Evolutionary conservation across 2,888 invertebrate genomes (phyloP).

Genomic region (Tenthredo mesomela): DNA sequence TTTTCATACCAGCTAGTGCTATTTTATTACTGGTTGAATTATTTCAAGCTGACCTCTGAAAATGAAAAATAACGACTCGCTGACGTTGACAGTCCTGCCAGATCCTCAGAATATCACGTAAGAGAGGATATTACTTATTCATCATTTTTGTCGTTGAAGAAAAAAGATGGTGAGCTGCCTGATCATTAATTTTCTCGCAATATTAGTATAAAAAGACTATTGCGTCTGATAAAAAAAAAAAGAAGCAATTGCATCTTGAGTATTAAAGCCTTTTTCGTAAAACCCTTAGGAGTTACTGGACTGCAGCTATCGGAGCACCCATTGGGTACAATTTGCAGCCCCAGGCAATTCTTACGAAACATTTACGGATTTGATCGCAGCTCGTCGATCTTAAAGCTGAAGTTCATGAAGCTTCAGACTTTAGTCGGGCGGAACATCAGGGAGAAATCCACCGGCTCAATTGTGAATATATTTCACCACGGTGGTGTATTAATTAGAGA

Average conservation of each 20-base stretch:
- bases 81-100: neutral
- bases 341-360: constrained; percentile 29
- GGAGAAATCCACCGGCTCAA: neutral
- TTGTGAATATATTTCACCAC: constrained; percentile 25
- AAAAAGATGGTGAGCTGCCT: neutral
- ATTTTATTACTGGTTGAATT: constrained; percentile 4
- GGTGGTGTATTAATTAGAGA: constrained; percentile 5
- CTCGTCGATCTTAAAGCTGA: constrained; percentile 18
- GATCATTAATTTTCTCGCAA: neutral
- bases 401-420: neutral
- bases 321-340: neutral
- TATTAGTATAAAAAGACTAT: neutral
- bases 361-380: constrained; percentile 39
- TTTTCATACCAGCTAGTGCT: neutral
- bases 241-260: neutral
- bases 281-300: neutral
- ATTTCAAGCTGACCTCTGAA: constrained; percentile 1
- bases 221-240: neutral
- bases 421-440: neutral
- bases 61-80: neutral
- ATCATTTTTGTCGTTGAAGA: neutral
- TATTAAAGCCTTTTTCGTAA: neutral
- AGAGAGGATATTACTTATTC: neutral
- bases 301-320: neutral
- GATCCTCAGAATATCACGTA: neutral